Evolutionary conservation across 2,113 vertebrate genomes (phyloP).

Genomic region (Mesitornis unicolor): DNA sequence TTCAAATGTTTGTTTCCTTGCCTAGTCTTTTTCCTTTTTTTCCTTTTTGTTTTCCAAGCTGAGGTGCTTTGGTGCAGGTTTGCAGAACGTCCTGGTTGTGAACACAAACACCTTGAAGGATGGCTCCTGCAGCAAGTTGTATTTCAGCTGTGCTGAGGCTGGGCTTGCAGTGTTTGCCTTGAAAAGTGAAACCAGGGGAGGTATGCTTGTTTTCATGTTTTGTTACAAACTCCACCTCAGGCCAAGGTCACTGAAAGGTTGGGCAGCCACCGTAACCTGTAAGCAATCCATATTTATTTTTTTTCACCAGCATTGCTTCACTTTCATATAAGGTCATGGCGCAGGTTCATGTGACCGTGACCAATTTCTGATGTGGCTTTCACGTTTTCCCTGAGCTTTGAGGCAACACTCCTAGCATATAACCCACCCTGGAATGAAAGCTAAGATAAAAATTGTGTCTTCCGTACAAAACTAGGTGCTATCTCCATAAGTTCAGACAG

Average conservation of each 20-base stretch:
- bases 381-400: neutral
- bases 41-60: neutral
- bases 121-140: neutral
- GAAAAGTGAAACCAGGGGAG: neutral
- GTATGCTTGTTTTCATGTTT: neutral
- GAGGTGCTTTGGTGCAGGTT: neutral
- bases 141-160: neutral
- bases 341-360: neutral
- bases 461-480: rapidly evolving
- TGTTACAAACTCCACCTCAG: neutral
- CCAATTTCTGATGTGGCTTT: neutral
- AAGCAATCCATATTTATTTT: neutral
- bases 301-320: neutral
- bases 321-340: neutral
- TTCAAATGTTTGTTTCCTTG: neutral
- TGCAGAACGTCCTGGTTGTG: neutral
- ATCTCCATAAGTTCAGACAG: neutral
- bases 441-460: neutral
- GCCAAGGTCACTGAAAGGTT: neutral
- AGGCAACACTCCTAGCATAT: neutral
- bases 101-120: neutral
- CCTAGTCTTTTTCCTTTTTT: rapidly evolving
- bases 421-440: neutral
- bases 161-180: neutral
- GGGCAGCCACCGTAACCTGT: neutral